Evolutionary conservation across 1,140 invertebrate genomes (phyloP).

Genomic region (Pentalonia nigronervosa): DNA sequence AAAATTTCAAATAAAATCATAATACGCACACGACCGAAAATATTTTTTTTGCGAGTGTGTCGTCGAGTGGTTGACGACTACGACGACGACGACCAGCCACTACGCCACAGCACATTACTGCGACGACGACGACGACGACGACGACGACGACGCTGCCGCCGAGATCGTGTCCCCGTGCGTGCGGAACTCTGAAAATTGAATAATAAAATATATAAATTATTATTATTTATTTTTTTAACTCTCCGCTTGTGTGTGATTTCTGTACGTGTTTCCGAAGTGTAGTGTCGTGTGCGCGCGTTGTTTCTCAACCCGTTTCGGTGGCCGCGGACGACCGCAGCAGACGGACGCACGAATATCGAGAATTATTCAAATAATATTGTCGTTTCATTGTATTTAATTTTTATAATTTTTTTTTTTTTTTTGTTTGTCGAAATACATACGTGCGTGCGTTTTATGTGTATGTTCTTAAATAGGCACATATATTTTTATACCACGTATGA

Average conservation of each 20-base stretch:
- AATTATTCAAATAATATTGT: background rate
- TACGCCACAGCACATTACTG: background rate
- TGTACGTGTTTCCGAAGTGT: background rate
- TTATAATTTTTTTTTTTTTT: background rate
- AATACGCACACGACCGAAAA: background rate
- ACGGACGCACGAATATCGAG: background rate
- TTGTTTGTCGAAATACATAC: background rate
- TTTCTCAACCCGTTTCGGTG: background rate
- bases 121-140: background rate
- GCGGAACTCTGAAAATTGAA: background rate
- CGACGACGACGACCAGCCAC: background rate
- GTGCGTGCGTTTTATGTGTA: background rate
- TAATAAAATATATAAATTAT: constrained; percentile 3
- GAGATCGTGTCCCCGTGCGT: background rate
- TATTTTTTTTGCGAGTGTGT: background rate
- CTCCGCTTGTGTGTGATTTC: background rate
- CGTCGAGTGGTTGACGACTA: background rate
- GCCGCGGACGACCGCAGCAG: background rate
- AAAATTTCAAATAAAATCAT: background rate
- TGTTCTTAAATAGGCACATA: background rate
- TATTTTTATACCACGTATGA: constrained; percentile 10
- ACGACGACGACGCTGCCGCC: no score
- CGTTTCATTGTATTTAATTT: background rate
- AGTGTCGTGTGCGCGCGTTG: background rate
- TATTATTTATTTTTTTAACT: background rate